Conservation (phyloP, 2,113 vertebrate genomes). For the Callospermophilus lateralis region DNA sequence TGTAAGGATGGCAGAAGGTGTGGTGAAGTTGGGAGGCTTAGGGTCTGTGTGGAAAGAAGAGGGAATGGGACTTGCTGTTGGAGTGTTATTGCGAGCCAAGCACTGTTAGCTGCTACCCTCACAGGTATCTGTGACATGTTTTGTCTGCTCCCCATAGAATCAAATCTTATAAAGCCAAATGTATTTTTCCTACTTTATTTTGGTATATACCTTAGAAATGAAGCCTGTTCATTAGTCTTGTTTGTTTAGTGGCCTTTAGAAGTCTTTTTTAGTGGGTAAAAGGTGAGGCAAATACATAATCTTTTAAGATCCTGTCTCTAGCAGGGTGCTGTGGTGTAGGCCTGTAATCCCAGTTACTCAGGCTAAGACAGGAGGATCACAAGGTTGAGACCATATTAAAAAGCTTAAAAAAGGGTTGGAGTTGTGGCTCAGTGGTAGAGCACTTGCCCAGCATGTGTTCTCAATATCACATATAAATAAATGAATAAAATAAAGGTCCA, state of each 20-base stretch:
- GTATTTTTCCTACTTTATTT: conserved; percentile 3
- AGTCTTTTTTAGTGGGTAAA: conserved; percentile 8
- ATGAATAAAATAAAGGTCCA: too few species aligned
- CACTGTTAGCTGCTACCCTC: neutral
- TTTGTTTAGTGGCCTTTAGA: conserved; percentile 39
- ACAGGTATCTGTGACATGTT: conserved; percentile 8
- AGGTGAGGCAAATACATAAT: neutral
- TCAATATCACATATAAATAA: neutral
- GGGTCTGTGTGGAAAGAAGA: neutral
- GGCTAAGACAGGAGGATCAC: neutral
- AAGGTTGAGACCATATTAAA: neutral
- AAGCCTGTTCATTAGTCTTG: neutral
- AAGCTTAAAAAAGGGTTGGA: neutral
- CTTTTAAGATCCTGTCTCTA: neutral
- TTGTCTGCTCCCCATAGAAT: neutral
- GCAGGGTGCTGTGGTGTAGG: neutral
- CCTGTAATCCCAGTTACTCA: neutral
- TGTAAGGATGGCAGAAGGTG: neutral
- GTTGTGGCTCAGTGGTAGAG: neutral
- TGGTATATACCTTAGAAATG: neutral
- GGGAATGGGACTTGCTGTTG: neutral
- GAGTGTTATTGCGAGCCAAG: neutral
- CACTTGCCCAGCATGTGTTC: too few species aligned
- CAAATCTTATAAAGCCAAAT: neutral
- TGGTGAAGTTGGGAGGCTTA: neutral